phyloP scores from a whole-genome alignment of 2,113 vertebrate species.

The Eonycteris spelaea region DNA sequence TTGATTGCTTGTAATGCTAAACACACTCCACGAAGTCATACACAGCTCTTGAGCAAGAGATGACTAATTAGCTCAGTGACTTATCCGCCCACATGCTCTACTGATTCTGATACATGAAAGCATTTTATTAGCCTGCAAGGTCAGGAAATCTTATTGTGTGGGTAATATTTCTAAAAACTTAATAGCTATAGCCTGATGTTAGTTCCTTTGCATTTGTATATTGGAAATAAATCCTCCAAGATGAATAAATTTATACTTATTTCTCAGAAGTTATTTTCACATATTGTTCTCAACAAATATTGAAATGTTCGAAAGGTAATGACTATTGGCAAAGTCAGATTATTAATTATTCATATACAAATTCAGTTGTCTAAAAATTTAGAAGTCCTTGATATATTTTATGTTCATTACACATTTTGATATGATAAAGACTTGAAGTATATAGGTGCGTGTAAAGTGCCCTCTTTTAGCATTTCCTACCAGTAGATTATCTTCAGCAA shows the following conservation, averaged over 20 bases:
- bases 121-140: conserved; percentile 74
- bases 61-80: conserved; percentile 74
- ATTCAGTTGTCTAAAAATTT: background rate
- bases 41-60: conserved; percentile 47
- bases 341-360: background rate
- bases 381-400: background rate
- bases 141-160: conserved; percentile 64
- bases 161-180: conserved; percentile 68
- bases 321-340: background rate
- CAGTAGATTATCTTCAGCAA: background rate
- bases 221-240: conserved; percentile 43
- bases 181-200: conserved; percentile 51
- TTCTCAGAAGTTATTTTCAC: conserved; percentile 39
- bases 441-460: background rate
- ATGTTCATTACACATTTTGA: background rate
- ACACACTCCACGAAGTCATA: conserved; percentile 63
- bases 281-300: background rate
- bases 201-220: conserved; percentile 44
- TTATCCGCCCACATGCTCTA: conserved; percentile 66
- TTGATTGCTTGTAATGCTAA: conserved; percentile 70
- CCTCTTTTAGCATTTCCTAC: background rate
- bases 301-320: background rate
- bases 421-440: background rate
- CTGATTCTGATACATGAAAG: conserved; percentile 69
- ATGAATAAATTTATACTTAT: conserved; percentile 24